Evolutionary conservation across 2,797 vertebrate species (phyloP).

Genomic region (Chaunax sp.): DNA sequence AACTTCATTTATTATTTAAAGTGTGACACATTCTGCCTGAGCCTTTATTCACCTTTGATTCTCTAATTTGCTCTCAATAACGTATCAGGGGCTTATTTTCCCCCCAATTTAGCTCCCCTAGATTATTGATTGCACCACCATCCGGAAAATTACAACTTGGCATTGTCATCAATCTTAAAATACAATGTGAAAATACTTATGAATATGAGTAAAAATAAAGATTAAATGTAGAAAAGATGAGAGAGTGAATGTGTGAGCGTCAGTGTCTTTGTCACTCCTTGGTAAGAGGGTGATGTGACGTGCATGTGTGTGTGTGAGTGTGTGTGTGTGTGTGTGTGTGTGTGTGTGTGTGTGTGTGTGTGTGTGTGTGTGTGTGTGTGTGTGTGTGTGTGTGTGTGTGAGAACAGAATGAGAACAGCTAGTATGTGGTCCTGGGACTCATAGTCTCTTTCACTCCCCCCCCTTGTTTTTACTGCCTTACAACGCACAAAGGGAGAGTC

Average conservation of each 20-base stretch:
- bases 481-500: constrained; percentile 17
- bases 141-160: constrained; percentile 1
- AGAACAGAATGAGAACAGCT: constrained; percentile 64
- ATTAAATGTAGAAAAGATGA: not conserved
- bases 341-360: constrained; percentile 7
- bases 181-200: constrained; percentile 13
- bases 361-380: constrained; percentile 10
- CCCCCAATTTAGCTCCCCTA: not conserved
- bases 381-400: constrained; percentile 21
- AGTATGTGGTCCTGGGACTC: constrained; percentile 35
- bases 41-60: constrained; percentile 31
- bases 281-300: constrained; percentile 12
- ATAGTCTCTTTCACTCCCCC: constrained; percentile 13
- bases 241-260: not conserved
- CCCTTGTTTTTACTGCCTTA: constrained; percentile 9
- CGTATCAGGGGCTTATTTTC: constrained; percentile 41
- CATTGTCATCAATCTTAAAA: constrained; percentile 5
- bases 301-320: constrained; percentile 17
- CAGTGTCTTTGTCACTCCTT: constrained; percentile 14
- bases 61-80: constrained; percentile 31
- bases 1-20: no score
- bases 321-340: no score
- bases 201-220: constrained; percentile 9
- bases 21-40: constrained; percentile 35
- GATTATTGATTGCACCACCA: constrained; percentile 1